These are phyloP conservation scores for Opisthocomus hoazin DNA, from an alignment of 2,113 vertebrate species.

Conservation along the genomic window DNA sequence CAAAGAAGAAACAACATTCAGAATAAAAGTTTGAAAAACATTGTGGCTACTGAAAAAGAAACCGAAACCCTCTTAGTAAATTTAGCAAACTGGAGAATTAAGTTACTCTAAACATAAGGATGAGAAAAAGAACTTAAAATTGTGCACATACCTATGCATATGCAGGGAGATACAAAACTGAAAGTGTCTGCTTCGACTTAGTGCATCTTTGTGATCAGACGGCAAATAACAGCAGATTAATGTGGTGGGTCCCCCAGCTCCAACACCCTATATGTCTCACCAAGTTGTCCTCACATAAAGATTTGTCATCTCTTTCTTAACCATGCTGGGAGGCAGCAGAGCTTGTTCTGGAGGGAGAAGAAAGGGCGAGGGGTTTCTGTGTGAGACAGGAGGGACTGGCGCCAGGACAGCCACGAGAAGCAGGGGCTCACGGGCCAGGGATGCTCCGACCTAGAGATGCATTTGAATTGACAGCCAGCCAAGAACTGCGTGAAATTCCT, in stretches of 20 bases:
- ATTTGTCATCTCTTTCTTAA: background rate
- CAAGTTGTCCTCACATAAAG: background rate
- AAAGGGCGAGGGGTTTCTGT: background rate
- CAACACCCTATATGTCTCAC: background rate
- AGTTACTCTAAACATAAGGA: background rate
- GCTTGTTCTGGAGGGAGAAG: background rate
- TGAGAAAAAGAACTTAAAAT: background rate
- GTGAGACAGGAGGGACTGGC: background rate
- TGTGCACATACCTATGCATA: background rate
- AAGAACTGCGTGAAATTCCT: background rate
- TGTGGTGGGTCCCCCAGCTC: background rate
- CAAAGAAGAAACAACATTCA: background rate
- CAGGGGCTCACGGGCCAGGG: fast-evolving
- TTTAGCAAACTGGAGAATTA: background rate
- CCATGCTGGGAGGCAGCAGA: background rate
- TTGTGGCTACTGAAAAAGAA: constrained; percentile 8
- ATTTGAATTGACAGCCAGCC: background rate
- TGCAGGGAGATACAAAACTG: background rate
- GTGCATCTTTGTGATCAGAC: background rate
- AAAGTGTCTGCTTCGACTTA: background rate
- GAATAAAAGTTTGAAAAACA: background rate
- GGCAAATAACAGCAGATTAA: background rate
- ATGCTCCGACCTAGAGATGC: background rate
- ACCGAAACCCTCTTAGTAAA: constrained; percentile 3
- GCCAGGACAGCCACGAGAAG: background rate